Base-by-base conservation (phyloP, 2,888 invertebrate genomes). In the Notodonta ziczac region DNA sequence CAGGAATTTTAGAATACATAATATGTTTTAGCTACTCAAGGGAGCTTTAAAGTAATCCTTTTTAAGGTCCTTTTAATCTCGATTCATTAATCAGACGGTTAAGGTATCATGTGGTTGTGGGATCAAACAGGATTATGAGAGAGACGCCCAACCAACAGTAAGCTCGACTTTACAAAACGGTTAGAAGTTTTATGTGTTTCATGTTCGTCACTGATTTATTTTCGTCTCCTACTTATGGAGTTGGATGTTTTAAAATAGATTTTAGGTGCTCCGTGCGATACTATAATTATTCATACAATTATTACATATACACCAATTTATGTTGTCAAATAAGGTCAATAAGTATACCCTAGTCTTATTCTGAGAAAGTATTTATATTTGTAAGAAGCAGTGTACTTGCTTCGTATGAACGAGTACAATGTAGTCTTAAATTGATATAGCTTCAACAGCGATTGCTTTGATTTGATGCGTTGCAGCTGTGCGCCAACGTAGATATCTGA, bases 381-480 rank as follows among this genome's bases (percentile, higher is more conserved):
- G 42, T 42, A 42, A 42, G 42, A 10, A 10, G 42, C 9, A 42
- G 9, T 10, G 42, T 42, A 42, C 42, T 42, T 9, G 9, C 42
- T 8, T 42, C 42, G 7, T n/a, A 13, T 46, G n/a, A 13, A 46
- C 46, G 5, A 46, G 46, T 46, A 46, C 46, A n/a, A n/a, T 24
- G 51, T 10, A 24, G 50, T 50, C 9, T 48, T 7, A 50, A 16
- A 50, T 48, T 10, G 6, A 48, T 50, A 16, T 60, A 67, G 59
- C 57, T 65, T 51, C 46, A 78, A 89, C 84, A 87, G 84, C 79
- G 77, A 67, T 72, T 66, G 81, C 85, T 86, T 87, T 88, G 82
- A 86, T 78, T 75, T 86, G 85, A 87, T 87, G 76, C 74, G 74
- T 73, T 82, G 86, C 91, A 91, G 91, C 89, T 90, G 56, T 44